Evolutionary conservation across 1,140 invertebrate genomes (phyloP).

Genomic region (Ladona fulva): DNA sequence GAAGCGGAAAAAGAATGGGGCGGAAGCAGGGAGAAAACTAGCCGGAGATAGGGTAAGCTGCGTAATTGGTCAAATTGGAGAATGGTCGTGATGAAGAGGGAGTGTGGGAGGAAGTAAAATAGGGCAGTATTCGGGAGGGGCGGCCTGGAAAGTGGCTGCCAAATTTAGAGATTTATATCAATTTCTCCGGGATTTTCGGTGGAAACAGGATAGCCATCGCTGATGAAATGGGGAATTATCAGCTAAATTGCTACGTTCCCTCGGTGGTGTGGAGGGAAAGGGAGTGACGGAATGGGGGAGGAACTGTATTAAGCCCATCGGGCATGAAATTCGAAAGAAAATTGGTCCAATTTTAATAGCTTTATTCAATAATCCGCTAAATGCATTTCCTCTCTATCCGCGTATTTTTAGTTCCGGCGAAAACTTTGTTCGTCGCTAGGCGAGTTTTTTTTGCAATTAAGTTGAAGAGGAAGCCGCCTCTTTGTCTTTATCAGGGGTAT

Average conservation of each 20-base stretch:
- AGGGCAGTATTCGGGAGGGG: neutral
- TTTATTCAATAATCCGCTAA: neutral
- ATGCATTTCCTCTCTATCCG: neutral
- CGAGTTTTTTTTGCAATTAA: too few relatives aligned
- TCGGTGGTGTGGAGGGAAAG: neutral
- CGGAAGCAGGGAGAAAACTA: neutral
- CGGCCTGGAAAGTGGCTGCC: neutral
- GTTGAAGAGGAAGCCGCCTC: too few relatives aligned
- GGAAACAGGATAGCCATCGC: neutral
- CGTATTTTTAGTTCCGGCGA: too few relatives aligned
- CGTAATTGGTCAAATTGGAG: conserved; percentile 4
- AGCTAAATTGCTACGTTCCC: neutral
- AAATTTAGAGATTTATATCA: conserved; percentile 11
- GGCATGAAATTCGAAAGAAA: neutral
- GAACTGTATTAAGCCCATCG: neutral
- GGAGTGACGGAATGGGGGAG: neutral
- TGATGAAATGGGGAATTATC: conserved; percentile 3
- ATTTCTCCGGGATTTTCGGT: neutral
- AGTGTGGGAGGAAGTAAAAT: neutral
- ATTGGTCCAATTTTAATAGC: neutral
- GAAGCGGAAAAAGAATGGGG: neutral
- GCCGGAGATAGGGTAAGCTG: neutral
- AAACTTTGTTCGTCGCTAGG: too few relatives aligned
- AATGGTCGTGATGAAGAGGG: neutral
- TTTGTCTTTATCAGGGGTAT: too few relatives aligned